These are phyloP conservation scores for Psix sp. DNA, from an alignment of 1,140 invertebrate species.

Conservation along the genomic window DNA sequence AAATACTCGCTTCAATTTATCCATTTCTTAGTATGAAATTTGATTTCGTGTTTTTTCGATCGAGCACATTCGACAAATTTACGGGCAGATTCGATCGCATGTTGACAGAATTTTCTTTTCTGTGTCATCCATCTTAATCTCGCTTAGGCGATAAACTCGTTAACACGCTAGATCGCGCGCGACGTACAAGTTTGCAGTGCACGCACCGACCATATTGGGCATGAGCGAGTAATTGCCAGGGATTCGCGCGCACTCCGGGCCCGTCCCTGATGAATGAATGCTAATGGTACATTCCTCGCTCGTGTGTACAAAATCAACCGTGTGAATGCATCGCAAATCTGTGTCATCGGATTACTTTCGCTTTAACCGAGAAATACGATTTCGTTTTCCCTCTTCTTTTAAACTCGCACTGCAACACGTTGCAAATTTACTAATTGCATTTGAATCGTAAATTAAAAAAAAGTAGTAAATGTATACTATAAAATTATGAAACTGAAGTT, in stretches of 20 bases:
- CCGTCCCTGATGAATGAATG: constrained; percentile 61
- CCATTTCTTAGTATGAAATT: no score
- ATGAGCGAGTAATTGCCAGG: constrained; percentile 56
- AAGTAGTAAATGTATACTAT: no score
- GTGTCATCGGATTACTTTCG: constrained; percentile 54
- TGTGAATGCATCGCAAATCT: constrained; percentile 40
- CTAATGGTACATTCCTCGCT: constrained; percentile 54
- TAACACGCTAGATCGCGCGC: constrained; percentile 53
- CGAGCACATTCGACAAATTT: no score
- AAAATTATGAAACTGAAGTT: no score
- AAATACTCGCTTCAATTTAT: no score
- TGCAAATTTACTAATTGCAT: no score
- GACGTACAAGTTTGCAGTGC: constrained; percentile 43
- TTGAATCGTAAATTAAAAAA: no score
- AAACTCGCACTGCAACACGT: no score
- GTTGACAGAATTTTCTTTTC: constrained; percentile 27
- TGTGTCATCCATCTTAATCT: constrained; percentile 56
- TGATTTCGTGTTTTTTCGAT: no score
- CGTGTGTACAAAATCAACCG: constrained; percentile 48
- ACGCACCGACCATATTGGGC: constrained; percentile 54
- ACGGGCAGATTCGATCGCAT: no score
- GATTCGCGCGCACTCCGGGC: constrained; percentile 30
- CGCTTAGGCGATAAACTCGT: constrained; percentile 59
- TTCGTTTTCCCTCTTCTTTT: constrained; percentile 14
- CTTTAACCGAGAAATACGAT: constrained; percentile 47